Evolutionary conservation across 1,140 invertebrate genomes (phyloP).

Genomic region (Papilio polyxenes): DNA sequence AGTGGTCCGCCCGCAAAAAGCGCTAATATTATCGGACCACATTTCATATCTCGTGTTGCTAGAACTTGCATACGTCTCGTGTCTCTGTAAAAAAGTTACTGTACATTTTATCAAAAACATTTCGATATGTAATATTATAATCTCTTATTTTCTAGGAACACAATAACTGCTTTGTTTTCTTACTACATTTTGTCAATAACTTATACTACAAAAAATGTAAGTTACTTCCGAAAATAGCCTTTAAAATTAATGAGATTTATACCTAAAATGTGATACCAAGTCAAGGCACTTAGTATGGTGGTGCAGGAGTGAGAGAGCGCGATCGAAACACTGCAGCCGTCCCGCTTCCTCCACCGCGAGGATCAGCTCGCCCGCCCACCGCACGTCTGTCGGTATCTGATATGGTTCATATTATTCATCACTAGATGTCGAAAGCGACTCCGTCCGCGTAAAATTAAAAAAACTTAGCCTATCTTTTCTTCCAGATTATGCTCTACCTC

Average conservation of each 20-base stretch:
- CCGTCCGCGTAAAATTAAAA: too few relatives aligned
- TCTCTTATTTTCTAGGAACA: too few relatives aligned
- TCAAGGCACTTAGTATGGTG: slow-evolving; percentile 68
- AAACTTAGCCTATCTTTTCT: too few relatives aligned
- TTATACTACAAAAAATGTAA: neutral
- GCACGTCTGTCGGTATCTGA: slow-evolving; percentile 70
- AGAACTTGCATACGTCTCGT: slow-evolving; percentile 60
- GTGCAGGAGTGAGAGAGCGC: slow-evolving; percentile 62
- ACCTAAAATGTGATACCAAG: slow-evolving; percentile 62
- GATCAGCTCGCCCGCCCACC: slow-evolving; percentile 64
- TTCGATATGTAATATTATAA: neutral
- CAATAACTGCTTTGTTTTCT: too few relatives aligned
- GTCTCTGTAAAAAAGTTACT: slow-evolving; percentile 52
- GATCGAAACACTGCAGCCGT: slow-evolving; percentile 69
- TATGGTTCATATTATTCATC: slow-evolving; percentile 28
- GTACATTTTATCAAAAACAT: neutral
- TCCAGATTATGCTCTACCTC: too few relatives aligned
- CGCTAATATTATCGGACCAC: slow-evolving; percentile 58
- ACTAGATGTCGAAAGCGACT: too few relatives aligned
- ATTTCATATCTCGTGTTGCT: slow-evolving; percentile 46
- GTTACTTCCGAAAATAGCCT: neutral
- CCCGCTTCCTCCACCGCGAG: slow-evolving; percentile 64
- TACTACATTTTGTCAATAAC: too few relatives aligned
- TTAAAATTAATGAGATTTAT: neutral
- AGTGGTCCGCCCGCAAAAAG: slow-evolving; percentile 64